A percentile compares a stretch with the other conserved stretches of the same genome.
Evolutionary conservation across 2,888 invertebrate species (phyloP).

Genomic region (Ennomos fuscantarius): DNA sequence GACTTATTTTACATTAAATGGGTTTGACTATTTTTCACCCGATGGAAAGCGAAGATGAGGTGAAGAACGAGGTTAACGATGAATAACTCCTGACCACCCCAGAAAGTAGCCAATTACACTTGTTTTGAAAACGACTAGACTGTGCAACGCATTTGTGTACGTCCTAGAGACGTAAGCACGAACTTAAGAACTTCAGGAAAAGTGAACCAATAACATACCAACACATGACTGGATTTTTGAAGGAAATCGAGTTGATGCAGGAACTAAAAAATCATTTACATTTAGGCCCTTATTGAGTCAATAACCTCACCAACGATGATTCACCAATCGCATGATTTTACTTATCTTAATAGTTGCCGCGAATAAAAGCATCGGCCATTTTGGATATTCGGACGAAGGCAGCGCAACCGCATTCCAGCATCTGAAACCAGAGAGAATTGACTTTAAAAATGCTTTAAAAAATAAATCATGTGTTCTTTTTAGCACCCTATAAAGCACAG

Average conservation of each 20-base stretch:
- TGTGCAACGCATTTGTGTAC: no score
- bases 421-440: conserved; percentile 29
- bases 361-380: conserved; percentile 31
- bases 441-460: conserved; percentile 15
- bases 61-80: no score
- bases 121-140: no score
- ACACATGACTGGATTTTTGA: not conserved
- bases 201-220: no score
- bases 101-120: no score
- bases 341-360: conserved; percentile 22
- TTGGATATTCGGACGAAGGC: conserved; percentile 33
- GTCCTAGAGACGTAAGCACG: no score
- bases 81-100: no score
- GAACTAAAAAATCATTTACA: not conserved
- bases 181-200: no score
- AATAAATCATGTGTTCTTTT: not conserved
- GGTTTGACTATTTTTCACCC: no score
- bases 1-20: no score
- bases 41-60: no score
- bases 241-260: not conserved
- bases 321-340: conserved; percentile 25
- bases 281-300: not conserved
- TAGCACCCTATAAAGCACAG: conserved; percentile 3
- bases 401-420: conserved; percentile 49
- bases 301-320: conserved; percentile 14